These are phyloP conservation scores for Antigone vipio DNA, from an alignment of 2,113 vertebrate species.

Conservation along the genomic window DNA sequence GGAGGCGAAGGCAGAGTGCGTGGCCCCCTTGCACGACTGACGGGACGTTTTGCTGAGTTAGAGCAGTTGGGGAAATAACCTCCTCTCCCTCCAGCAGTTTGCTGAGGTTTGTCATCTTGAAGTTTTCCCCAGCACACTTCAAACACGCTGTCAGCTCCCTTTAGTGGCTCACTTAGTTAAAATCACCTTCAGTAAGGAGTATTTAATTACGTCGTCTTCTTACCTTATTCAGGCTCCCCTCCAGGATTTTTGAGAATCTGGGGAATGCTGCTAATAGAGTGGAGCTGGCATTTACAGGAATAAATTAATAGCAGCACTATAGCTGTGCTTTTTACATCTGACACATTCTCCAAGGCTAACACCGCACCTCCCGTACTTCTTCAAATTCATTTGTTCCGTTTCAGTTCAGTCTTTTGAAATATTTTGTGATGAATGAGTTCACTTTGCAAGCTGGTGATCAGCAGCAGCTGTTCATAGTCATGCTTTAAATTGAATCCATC, in stretches of 20 bases:
- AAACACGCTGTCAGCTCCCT: neutral
- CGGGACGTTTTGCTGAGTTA: neutral
- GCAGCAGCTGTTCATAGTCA: slow-evolving; percentile 44
- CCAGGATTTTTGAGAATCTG: neutral
- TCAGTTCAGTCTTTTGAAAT: slow-evolving; percentile 32
- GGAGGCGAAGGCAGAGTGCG: neutral
- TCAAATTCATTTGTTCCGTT: slow-evolving; percentile 42
- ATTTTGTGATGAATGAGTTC: slow-evolving; percentile 17
- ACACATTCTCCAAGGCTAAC: neutral
- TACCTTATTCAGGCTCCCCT: neutral
- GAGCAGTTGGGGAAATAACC: neutral
- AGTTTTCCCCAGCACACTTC: neutral
- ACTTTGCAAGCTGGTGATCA: slow-evolving; percentile 19
- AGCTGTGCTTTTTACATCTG: neutral
- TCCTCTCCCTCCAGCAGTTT: neutral
- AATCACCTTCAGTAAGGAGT: neutral
- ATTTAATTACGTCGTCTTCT: neutral
- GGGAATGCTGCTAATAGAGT: neutral
- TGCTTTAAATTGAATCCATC: slow-evolving; percentile 40
- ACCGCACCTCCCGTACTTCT: neutral
- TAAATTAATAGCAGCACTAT: neutral
- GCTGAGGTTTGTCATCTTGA: neutral
- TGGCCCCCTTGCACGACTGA: neutral
- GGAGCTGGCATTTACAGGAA: neutral
- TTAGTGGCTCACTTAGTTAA: neutral